Base-by-base conservation (phyloP, 1,140 invertebrate species). In the Drosophila suzukii region DNA sequence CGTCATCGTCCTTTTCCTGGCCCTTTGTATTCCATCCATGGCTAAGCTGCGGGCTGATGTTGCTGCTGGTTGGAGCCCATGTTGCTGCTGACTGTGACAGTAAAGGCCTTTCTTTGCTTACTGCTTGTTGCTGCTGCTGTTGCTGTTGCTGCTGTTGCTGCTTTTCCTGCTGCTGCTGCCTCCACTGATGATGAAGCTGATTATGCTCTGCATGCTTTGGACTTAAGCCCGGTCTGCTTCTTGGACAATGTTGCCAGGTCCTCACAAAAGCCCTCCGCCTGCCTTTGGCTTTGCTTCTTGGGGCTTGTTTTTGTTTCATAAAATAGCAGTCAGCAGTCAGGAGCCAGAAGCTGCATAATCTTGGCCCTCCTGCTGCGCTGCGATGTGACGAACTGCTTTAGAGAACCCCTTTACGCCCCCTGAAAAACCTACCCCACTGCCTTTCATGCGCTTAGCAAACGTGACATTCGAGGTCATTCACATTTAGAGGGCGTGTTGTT, bases 401-500 rank as follows among this genome's bases (percentile, higher is more conserved):
- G 8, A 27, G 24, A 8, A 12, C 13, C 20, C 20, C 27, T n/a
- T n/a, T 3, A 27, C 27, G 6, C 36, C 38, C 51, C 38, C 13
- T n/a, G 6, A 17, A 30, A 17, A 12, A 10, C 12, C 56, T 20
- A 20, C 38, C 36, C 53, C 65, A 50, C 53, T 51, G 49, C 73
- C 73, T 68, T 63, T 62, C 60, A 63, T 73, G 46, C 50, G 78
- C 81, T 81, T 46, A 44, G 53, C 78, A 80, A 86, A 83, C 79
- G 82, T 91, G 88, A 90, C 88, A 91, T 90, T 90, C 58, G 88
- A 74, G 88, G 88, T 90, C 88, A 67, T 90, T 90, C 88, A 90
- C 88, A 91, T 91, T 88, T 88, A 80, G 88, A 90, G 86, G 86
- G 82, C 88, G 80, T 90, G 88, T 91, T 90, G 88, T 90, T 90